Percentiles rank a stretch among this genome's conserved stretches.
These are phyloP conservation scores for Percopsis transmontana DNA, from an alignment of 2,113 vertebrate species.

Conservation along the genomic window DNA sequence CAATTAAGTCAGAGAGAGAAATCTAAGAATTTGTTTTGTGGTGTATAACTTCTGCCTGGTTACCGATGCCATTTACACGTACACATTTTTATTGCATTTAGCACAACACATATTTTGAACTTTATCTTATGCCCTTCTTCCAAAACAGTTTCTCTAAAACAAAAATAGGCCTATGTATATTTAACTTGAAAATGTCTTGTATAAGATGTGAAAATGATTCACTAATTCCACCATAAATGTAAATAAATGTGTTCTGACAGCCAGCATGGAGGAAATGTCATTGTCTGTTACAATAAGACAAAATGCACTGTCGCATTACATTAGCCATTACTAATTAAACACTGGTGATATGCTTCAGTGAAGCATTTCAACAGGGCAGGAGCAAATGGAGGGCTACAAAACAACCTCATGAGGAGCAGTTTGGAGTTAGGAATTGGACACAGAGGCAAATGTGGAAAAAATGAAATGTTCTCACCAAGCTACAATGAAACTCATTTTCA, in stretches of 20 bases:
- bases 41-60: too few species aligned
- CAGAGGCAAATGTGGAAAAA: too few species aligned
- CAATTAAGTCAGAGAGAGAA: too few species aligned
- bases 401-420: background rate
- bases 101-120: too few species aligned
- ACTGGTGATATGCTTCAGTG: background rate
- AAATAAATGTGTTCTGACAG: constrained; percentile 44
- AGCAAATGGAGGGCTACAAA: background rate
- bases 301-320: constrained; percentile 29
- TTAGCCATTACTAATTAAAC: constrained; percentile 35
- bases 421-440: background rate
- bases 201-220: constrained; percentile 22
- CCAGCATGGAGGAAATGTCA: constrained; percentile 28
- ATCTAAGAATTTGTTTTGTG: too few species aligned
- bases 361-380: constrained; percentile 10
- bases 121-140: background rate
- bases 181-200: constrained; percentile 21
- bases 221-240: constrained; percentile 3
- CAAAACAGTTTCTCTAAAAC: background rate
- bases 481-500: too few species aligned
- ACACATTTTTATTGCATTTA: too few species aligned
- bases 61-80: too few species aligned
- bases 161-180: constrained; percentile 3
- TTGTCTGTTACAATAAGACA: constrained; percentile 23
- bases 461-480: too few species aligned